Base-by-base conservation (phyloP, 92 coral and sea anemone species). In the Epizoanthus stellaris region DNA sequence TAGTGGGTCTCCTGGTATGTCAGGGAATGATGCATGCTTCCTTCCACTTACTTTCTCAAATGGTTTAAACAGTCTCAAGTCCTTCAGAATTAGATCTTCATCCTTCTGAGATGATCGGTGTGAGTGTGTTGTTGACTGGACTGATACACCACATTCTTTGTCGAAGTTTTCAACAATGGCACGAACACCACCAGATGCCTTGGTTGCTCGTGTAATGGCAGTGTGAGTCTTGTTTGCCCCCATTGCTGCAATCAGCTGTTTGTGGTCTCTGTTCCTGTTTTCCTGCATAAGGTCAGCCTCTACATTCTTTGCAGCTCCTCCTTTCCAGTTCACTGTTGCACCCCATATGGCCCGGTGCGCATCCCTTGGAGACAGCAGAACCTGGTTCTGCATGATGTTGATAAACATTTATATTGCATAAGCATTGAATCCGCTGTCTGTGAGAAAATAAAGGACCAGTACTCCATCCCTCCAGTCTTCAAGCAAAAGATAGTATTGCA, bases 181-280 rank as follows among this genome's bases (percentile, higher is more conserved):
- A 0, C 67, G 21, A 14, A 70, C 77, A 3, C 69, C 86, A 49
- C 79, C 80, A 2, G 80, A 45, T 82, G 79, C 79, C 57, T 17
- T 52, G 16, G 76, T 49, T 68, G 67, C 53, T 21, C 79, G 53
- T 14, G 16, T 25, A 43, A 69, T 69, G 9, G 86, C 77, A 12
- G 70, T 39, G 6, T 60, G 30, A 13, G 86, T 82, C 21, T 82
- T 82, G 36, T 84, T 73, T 11, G 72, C 80, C 10, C 81, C 87
- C 87, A 84, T 84, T 30, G n/a, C 59, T 11, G 42, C 66, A 36
- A 72, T 84, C 10, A 71, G 17, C 20, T 61, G 19, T 17, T 84
- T 84, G 45, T 73, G 81, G 3, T 73, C 82, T 43, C 38, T 79
- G n/a, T 79, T 79, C 34, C 84, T 12, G 17, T 57, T 79, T 3